Evolutionary conservation across 2,113 vertebrate genomes (phyloP), one percentile per base, ranked within the genome.

Genomic region (Larimichthys polyactis): DNA sequence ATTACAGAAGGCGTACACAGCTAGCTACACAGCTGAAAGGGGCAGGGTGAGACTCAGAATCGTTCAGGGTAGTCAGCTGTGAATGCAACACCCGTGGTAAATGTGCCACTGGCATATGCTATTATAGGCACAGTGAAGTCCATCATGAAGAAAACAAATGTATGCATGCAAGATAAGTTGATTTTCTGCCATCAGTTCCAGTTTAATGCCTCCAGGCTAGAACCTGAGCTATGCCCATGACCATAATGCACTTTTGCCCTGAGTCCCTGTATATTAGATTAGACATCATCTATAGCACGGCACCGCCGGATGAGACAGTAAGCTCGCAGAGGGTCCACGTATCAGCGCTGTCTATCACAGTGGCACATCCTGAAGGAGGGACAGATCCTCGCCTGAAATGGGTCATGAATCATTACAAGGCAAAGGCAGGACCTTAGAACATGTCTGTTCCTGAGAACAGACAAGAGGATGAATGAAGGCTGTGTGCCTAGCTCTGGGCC

Each of bases 51-150:
- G 68, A 86, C 59, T 66, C 76, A 59, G 71, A 82, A 62, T 72
- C 68, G 72, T 44, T 81, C 73, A 59, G 48, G 49, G 69, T 20
- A 73, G 79, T 83, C 79, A 78, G 65, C 83, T 89, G 83, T 81
- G 55, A 89, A 68, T 69, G 10, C 27, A 79, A 82, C 40, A 66
- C 22, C 36, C 43, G 43, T 44, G 9, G 48, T 27, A 67, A 11
- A 77, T 73, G 49, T 46, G 19, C 17, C 60, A n/a, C 22, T 67
- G 48, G 27, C 57, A 57, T 55, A 57, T 77, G 52, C 75, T 79
- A 51, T 68, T 81, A 44, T 29, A 19, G 22, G 14, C 69, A 78
- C 29, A 24, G 16, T 27, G 43, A 49, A 27, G 19, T 24, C 1
- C 22, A 27, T 11, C 9, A 43, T 1, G 5, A 62, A 54, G 52